A percentile compares a stretch with the other conserved stretches of the same genome.
phyloP scores from a whole-genome alignment of 2,888 invertebrate species.

The Amphiduros pacificus region DNA sequence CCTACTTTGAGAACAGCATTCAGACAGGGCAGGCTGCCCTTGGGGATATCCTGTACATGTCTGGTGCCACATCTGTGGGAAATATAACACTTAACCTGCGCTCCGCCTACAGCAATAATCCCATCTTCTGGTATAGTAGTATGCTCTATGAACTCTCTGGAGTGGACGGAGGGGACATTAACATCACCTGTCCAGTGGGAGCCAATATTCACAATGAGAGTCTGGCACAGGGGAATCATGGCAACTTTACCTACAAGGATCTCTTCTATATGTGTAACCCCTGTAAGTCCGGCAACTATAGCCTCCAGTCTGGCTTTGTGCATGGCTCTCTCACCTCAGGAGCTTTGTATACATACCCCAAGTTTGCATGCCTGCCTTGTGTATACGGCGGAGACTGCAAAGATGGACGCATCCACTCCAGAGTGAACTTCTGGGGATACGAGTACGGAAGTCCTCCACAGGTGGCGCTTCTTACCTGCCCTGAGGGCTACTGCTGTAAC shows the following conservation, averaged over 20 bases:
- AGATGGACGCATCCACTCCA: background rate
- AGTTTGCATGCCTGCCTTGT: constrained; percentile 9
- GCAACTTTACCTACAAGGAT: constrained; percentile 7
- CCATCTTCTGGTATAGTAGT: constrained; percentile 14
- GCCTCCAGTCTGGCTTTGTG: constrained; percentile 5
- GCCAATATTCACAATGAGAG: constrained; percentile 8
- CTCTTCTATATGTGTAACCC: constrained; percentile 14
- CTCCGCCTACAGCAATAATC: background rate
- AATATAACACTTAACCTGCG: constrained; percentile 7
- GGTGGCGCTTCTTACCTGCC: constrained; percentile 2
- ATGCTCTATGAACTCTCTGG: background rate
- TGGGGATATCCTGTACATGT: constrained; percentile 10
- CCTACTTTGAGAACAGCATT: constrained; percentile 5
- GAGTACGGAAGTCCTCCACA: background rate
- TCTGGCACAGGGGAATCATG: background rate
- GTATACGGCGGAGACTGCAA: constrained; percentile 11
- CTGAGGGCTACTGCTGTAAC: constrained; percentile 8
- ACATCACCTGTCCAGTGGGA: constrained; percentile 13
- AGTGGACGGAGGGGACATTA: background rate
- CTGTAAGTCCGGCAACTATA: constrained; percentile 3
- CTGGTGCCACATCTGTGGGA: background rate
- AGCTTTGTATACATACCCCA: background rate
- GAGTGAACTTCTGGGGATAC: constrained; percentile 16
- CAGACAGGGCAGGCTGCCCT: background rate
- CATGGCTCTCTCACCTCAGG: background rate